Evolutionary conservation across 2,888 invertebrate genomes (phyloP), one percentile per base, ranked within the genome.

Genomic region (Ligdia adustata): DNA sequence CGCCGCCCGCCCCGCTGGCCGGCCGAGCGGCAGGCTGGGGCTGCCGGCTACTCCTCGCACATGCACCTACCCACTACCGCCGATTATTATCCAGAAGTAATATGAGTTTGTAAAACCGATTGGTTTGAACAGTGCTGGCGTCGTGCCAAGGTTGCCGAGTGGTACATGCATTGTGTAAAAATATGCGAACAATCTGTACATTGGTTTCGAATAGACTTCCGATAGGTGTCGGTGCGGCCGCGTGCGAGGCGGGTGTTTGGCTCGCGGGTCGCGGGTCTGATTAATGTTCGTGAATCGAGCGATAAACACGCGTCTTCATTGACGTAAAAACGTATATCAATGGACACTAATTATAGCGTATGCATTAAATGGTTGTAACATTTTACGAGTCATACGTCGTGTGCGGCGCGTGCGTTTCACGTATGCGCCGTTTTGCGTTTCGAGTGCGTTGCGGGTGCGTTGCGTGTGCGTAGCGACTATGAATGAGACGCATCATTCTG

Each of bases 71-170:
- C n/a, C n/a, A n/a, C n/a, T n/a, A n/a, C 39, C 45, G 32, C 14
- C 35, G 13, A 35, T 40, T 29, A 47, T 40, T 24, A 22, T 37
- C 13, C 24, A 28, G 34, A 26, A 16, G 38, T 42, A 45, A 42
- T 48, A 64, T 64, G 58, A 68, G 57, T 66, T 65, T 63, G 66
- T 71, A 62, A 75, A 79, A 77, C 78, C 76, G 73, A 81, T 81
- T 76, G 78, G 73, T 67, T 67, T 63, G 66, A 69, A 69, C 67
- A 64, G 57, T 42, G 33, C 43, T 79, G 79, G 79, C 72, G 6
- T 16, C 2, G 14, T 27, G 64, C 78, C 78, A 78, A 68, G 52
- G 54, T 43, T 47, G 55, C 64, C 58, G 62, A 9, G 24, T 6
- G 22, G 22, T 22, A 22, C 22, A n/a, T 4, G 7, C 22, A n/a